phyloP scores from a whole-genome alignment of 2,113 vertebrate species.

The Genyomyrus donnyi region DNA sequence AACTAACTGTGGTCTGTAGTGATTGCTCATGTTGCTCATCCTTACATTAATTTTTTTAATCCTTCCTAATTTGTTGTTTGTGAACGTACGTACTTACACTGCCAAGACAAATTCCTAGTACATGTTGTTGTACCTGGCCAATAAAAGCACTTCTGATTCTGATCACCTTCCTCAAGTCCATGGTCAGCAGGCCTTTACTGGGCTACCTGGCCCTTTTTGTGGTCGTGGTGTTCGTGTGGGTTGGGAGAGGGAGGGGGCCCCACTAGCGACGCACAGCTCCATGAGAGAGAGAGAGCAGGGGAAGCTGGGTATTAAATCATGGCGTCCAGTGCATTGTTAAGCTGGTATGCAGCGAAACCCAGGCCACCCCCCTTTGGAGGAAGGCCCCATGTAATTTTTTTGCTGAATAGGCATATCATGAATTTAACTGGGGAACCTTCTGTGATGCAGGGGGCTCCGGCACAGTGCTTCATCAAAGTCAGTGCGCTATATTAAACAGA shows the following conservation, averaged over 20 bases:
- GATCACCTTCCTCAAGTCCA: neutral
- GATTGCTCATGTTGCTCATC: neutral
- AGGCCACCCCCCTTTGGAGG: constrained; percentile 19
- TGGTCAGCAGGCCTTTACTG: neutral
- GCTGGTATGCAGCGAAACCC: neutral
- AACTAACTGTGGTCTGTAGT: neutral
- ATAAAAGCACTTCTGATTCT: neutral
- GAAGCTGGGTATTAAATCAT: constrained; percentile 12
- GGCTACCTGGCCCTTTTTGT: neutral
- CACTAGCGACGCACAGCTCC: neutral
- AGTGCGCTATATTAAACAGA: constrained; percentile 35
- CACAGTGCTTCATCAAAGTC: constrained; percentile 44
- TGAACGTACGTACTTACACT: neutral
- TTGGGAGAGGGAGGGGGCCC: neutral
- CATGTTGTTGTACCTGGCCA: neutral
- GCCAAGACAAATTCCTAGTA: neutral
- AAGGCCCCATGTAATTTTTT: constrained; percentile 28
- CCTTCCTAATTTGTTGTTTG: neutral
- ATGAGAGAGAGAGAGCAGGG: neutral
- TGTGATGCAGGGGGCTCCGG: constrained; percentile 29
- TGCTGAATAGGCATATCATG: constrained; percentile 47
- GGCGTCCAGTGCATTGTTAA: constrained; percentile 10
- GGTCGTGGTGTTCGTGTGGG: neutral
- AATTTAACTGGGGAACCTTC: constrained; percentile 34
- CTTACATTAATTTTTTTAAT: neutral